Evolutionary conservation across 2,797 vertebrate genomes (phyloP), one percentile per base, ranked within the genome.

Genomic region (Menidia menidia): DNA sequence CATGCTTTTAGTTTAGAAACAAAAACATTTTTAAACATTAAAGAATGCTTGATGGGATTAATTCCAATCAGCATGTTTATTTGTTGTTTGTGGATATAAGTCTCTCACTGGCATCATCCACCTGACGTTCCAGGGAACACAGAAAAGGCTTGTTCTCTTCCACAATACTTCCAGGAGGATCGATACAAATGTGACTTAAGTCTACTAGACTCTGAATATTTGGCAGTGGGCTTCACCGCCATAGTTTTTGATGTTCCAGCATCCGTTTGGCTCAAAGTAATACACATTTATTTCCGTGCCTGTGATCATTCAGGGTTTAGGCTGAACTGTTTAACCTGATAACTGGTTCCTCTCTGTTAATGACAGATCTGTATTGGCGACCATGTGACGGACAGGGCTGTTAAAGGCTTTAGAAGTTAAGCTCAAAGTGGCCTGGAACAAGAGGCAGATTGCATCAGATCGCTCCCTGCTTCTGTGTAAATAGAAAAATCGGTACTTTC

Each of bases 321-420:
- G 56, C 33, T 63, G 60, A 75, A 64, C 52, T 33, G 64, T 64
- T 77, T 74, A 68, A 78, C 77, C 54, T 50, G 68, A 81, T 64
- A 75, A 60, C 52, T 19, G n/a, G 25, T 60, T 39, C 64, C 41
- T 67, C 62, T 78, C 64, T 58, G n/a, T 54, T 59, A n/a, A 48
- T 39, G 31, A 44, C 30, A 69, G 44, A 50, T 75, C 71, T 60
- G 43, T 31, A 67, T 25, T 33, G 15, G 33, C 19, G 7, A 73
- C 71, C 15, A 65, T 51, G 60, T 60, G 60, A 59, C 53, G 2
- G 42, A 35, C 61, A 54, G 5, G n/a, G 4, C 44, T 44, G 11
- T 19, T 14, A 39, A 33, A 16, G 60, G 42, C 30, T 62, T 56
- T 77, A 69, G 32, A 64, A 51, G 52, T 6, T 1, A 14, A 6